Conservation (phyloP, 2,113 vertebrate genomes). For the Dendrocopos noguchii region DNA sequence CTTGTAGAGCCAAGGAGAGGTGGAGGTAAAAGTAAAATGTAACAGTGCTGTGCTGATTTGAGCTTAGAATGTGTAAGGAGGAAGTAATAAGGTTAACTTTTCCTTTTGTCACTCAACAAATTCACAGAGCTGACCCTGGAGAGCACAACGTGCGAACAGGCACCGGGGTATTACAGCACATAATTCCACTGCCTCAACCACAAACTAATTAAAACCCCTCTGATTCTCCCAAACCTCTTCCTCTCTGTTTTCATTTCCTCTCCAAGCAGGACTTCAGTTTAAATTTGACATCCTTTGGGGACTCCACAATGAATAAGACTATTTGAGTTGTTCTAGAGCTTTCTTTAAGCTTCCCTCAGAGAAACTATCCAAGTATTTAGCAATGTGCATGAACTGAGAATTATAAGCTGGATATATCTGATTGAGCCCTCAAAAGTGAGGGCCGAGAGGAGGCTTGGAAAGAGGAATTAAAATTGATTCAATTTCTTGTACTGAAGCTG, state of each 20-base stretch:
- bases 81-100: neutral
- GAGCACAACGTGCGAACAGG: neutral
- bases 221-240: neutral
- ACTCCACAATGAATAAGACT: neutral
- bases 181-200: slow-evolving; percentile 15
- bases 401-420: neutral
- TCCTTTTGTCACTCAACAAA: slow-evolving; percentile 18
- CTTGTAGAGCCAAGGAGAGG: neutral
- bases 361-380: neutral
- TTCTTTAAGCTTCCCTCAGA: slow-evolving; percentile 22
- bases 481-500: neutral
- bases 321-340: slow-evolving; percentile 23
- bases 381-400: neutral
- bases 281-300: neutral
- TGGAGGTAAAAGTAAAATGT: neutral
- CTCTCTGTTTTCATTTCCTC: slow-evolving; percentile 38
- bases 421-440: neutral
- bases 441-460: neutral
- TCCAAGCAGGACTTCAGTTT: slow-evolving; percentile 28
- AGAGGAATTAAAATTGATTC: neutral
- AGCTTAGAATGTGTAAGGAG: neutral
- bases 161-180: neutral
- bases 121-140: neutral
- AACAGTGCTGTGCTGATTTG: neutral
- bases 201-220: slow-evolving; percentile 13